phyloP scores from a whole-genome alignment of 2,113 vertebrate genomes.

The Perca flavescens region DNA sequence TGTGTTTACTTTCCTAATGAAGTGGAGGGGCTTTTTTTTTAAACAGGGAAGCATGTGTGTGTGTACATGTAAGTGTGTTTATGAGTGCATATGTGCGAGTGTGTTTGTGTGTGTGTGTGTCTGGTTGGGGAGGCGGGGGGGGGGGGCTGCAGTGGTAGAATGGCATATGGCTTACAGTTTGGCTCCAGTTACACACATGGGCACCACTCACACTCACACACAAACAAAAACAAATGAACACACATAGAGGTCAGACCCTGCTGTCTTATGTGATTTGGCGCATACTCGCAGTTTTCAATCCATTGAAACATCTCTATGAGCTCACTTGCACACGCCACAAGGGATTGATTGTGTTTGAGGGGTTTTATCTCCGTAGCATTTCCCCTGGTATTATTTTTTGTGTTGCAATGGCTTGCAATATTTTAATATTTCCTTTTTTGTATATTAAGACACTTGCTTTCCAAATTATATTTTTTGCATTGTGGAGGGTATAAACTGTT shows the following conservation, averaged over 20 bases:
- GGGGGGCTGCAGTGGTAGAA: slow-evolving; percentile 56
- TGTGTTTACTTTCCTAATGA: slow-evolving; percentile 99
- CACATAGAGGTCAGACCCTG: slow-evolving; percentile 57
- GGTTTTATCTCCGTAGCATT: slow-evolving; percentile 46
- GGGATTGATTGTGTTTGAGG: slow-evolving; percentile 58
- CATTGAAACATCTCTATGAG: slow-evolving; percentile 63
- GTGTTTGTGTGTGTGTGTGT: not conserved
- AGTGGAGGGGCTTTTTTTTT: slow-evolving; percentile 89
- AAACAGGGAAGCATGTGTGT: slow-evolving; percentile 52
- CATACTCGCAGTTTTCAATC: slow-evolving; percentile 47
- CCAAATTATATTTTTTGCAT: slow-evolving; percentile 17
- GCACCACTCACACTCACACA: slow-evolving; percentile 40
- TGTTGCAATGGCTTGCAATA: slow-evolving; percentile 70
- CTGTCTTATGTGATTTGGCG: slow-evolving; percentile 52
- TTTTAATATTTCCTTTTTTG: slow-evolving; percentile 49
- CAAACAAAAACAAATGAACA: slow-evolving; percentile 65
- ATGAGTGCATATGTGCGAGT: slow-evolving; percentile 29
- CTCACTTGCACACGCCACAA: slow-evolving; percentile 62
- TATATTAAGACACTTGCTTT: slow-evolving; percentile 33
- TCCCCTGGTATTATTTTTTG: slow-evolving; percentile 35
- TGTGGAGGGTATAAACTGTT: slow-evolving; percentile 44
- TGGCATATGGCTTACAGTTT: slow-evolving; percentile 84
- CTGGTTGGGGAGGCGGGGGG: slow-evolving; percentile 5
- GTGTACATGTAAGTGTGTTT: slow-evolving; percentile 28
- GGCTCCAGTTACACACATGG: slow-evolving; percentile 75